A percentile compares a stretch with the other conserved stretches of the same genome.
phyloP scores from a whole-genome alignment of 37 sponge, comb jelly and placozoan species.

The Petrosia ficiformis region DNA sequence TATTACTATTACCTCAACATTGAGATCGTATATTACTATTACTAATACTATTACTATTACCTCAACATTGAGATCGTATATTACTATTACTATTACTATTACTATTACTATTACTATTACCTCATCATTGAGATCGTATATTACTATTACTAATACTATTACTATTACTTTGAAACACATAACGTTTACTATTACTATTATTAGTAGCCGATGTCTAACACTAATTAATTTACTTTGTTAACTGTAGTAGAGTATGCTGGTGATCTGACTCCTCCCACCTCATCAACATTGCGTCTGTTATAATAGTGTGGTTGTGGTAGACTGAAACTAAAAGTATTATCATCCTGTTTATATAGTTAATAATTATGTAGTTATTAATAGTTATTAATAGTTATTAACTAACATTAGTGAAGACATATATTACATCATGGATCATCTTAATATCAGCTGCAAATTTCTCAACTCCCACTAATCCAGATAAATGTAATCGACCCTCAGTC shows the following conservation, averaged over 20 bases:
- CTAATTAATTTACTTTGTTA: slow-evolving; percentile 47
- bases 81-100: no score
- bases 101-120: no score
- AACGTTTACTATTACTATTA: no score
- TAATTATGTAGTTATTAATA: background rate
- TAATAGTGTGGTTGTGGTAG: slow-evolving; percentile 52
- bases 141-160: no score
- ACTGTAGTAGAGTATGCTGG: slow-evolving; percentile 68
- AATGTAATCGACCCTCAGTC: slow-evolving; percentile 18
- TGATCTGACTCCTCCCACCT: slow-evolving; percentile 46
- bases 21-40: no score
- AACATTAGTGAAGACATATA: slow-evolving; percentile 70
- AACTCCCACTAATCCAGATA: slow-evolving; percentile 42
- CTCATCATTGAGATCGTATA: no score
- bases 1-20: no score
- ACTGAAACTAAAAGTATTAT: slow-evolving; percentile 41
- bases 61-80: no score
- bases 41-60: no score
- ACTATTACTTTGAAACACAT: no score
- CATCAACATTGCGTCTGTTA: slow-evolving; percentile 1
- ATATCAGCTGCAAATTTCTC: slow-evolving; percentile 41
- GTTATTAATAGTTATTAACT: background rate
- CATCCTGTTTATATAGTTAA: slow-evolving; percentile 13
- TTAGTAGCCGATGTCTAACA: no score
- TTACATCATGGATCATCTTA: slow-evolving; percentile 32